Conservation (phyloP, 2,888 invertebrate species). For the Tethea ocularis region DNA sequence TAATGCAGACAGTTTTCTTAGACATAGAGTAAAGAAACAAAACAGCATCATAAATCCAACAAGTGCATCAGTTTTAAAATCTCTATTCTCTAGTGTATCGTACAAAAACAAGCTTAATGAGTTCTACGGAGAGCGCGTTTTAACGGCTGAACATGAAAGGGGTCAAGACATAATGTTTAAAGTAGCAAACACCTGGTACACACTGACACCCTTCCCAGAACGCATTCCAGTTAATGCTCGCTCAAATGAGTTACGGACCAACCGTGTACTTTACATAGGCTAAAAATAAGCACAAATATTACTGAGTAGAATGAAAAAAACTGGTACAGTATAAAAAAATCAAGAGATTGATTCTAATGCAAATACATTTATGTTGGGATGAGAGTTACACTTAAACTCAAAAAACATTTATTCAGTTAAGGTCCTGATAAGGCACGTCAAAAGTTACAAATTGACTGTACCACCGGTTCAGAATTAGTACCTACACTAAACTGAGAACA, state of each 20-base stretch:
- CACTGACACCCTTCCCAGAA: slow-evolving; percentile 6
- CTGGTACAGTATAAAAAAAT: too few relatives aligned
- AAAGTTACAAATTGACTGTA: too few relatives aligned
- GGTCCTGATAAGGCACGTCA: too few relatives aligned
- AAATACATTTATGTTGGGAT: too few relatives aligned
- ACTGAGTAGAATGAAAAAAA: neutral
- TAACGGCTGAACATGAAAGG: slow-evolving; percentile 16
- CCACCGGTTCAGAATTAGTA: too few relatives aligned
- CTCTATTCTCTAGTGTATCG: neutral
- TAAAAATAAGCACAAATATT: neutral
- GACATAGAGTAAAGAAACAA: neutral
- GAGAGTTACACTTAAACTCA: too few relatives aligned
- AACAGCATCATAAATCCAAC: neutral
- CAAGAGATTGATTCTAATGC: neutral
- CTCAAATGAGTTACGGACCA: slow-evolving; percentile 1
- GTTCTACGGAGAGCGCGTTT: neutral
- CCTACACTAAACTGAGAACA: too few relatives aligned
- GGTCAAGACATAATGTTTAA: slow-evolving; percentile 14
- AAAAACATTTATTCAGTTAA: too few relatives aligned
- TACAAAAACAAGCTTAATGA: neutral
- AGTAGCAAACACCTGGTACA: slow-evolving; percentile 6
- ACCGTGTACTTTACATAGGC: neutral
- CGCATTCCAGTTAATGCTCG: slow-evolving; percentile 2
- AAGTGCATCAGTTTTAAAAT: neutral
- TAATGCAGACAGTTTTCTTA: too few relatives aligned